Base-by-base conservation (phyloP, 2,113 vertebrate species). In the Esox niger region DNA sequence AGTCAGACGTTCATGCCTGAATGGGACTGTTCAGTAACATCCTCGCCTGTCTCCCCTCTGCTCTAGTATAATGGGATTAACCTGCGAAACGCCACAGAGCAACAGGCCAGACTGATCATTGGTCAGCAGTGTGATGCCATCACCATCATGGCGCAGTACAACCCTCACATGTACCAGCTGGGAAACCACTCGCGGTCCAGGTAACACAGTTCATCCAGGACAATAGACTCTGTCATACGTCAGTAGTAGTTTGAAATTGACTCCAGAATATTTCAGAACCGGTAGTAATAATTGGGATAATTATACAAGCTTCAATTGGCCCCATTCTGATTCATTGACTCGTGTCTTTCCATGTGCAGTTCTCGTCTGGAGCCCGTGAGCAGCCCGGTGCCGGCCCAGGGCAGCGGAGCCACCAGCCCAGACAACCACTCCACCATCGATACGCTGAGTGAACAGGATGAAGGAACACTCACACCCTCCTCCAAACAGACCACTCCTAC, bases 101-200 rank as follows among this genome's bases (percentile, higher is more conserved):
- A 99, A 73, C 97, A 99, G 68, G 97, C 97, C 13, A 93, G 96
- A 1, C 91, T 99, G 35, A 98, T 99, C 89, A 98, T 99, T 0
- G 97, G 96, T 20, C 97, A 99, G 86, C 96, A 98, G 85, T 98
- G 96, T 0, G 96, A 98, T 79, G 96, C 95, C 79, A 93, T 99
- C 88, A 98, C 96, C 63, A 96, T 99, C 73, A 92, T 98, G 92
- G 96, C 97, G 73, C 97, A 99, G 88, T 98, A 98, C 88, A 98
- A 99, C 88, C 96, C 95, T 0, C 95, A 98, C 81, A 98, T 98
- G 94, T 96, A 95, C 88, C 97, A 99, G 85, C 94, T 96, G 66
- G 94, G 94, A 62, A 95, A 94, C 90, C 96, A 98, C 87, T 98
- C 97, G 23, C 92, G 94, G 29, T 98, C 96, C 78, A 98, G 96